Evolutionary conservation across 2,797 vertebrate genomes (phyloP).

Genomic region (Sebastolobus altivelis): DNA sequence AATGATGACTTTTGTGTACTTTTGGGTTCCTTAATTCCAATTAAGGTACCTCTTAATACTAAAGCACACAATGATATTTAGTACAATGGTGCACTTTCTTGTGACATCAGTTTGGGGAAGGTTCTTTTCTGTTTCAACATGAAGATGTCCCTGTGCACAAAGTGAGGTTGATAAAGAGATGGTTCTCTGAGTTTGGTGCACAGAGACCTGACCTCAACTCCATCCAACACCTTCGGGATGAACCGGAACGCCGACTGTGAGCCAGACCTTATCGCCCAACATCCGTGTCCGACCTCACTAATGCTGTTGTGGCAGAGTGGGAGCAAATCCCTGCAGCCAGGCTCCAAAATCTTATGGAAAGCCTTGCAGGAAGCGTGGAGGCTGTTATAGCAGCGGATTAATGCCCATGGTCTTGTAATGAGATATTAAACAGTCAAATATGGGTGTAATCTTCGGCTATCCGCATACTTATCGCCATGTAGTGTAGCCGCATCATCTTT

Average conservation of each 20-base stretch:
- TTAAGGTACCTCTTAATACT: not conserved
- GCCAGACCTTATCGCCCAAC: not conserved
- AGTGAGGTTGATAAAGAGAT: not conserved
- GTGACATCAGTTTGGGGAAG: not conserved
- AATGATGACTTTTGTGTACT: not conserved
- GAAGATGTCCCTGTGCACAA: not conserved
- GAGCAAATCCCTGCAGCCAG: constrained; percentile 13
- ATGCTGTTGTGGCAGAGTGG: constrained; percentile 5
- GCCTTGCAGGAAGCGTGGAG: not conserved
- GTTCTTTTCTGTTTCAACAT: not conserved
- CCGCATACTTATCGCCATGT: not conserved
- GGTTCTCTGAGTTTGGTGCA: not conserved
- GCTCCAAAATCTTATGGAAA: not conserved
- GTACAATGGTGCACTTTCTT: not conserved
- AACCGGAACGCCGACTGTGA: not conserved
- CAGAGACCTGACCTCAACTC: not conserved
- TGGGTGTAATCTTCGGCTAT: not conserved
- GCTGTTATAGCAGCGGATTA: not conserved
- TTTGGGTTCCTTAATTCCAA: not conserved
- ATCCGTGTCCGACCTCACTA: not conserved
- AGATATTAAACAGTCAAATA: constrained; percentile 4
- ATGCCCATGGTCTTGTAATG: constrained; percentile 15
- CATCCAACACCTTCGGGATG: not conserved
- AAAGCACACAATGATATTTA: not conserved
- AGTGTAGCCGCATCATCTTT: not conserved